Evolutionary conservation across 2,797 vertebrate genomes (phyloP), one percentile per base, ranked within the genome.

Genomic region (Microchirus variegatus): DNA sequence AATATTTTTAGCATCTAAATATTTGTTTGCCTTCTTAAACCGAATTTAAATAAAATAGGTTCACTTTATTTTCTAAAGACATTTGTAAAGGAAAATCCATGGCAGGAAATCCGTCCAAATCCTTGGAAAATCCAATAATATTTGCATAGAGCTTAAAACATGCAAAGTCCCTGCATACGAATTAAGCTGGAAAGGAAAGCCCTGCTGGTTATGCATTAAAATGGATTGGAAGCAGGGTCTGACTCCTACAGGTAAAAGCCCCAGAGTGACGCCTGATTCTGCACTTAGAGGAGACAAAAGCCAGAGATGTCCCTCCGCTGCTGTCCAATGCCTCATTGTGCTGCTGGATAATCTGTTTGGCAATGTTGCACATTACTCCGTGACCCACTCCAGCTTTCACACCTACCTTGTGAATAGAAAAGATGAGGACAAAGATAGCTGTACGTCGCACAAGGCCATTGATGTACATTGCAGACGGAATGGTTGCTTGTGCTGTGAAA

Each of bases 121-220:
- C 91, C 92, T 92, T 91, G 74, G 90, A 91, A 93, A 93, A 93
- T 93, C 91, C 92, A 93, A 93, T 93, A 93, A 93, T 93, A 94
- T 93, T 92, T 93, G 92, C 93, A 93, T 92, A 93, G 90, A 91
- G 92, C 91, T 93, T 93, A 93, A 93, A 93, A 93, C 91, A 93
- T 91, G 92, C 92, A 93, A 93, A 94, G 92, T 93, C 90, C 87
- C 90, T 81, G 92, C 87, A 89, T 91, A 90, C 75, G 90, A 91
- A 92, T 94, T 93, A 93, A 93, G 91, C 90, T 88, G 87, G 88
- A 90, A 90, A 92, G 90, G 89, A 90, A 90, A 91, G 84, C 91
- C 87, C 89, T 90, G 90, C 90, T 89, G 89, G 90, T 93, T 92
- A 90, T 90, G 91, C 91, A 93, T 93, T 92, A 87, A 93, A 93